phyloP scores from a whole-genome alignment of 1,140 invertebrate genomes.

The Meloidogyne hapla region DNA sequence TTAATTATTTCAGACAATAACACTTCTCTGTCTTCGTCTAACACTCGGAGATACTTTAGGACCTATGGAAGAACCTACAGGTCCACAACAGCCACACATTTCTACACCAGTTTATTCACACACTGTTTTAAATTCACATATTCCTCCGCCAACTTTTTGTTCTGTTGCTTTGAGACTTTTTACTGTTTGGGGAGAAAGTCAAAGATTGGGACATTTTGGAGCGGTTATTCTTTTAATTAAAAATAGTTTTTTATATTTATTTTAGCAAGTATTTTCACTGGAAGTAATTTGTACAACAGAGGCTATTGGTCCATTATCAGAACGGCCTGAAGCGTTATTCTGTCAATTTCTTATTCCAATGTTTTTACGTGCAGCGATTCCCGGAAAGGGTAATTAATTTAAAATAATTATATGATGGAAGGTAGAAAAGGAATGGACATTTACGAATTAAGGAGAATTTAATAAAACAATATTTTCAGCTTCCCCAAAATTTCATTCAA shows the following conservation, averaged over 20 bases:
- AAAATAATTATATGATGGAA: no score
- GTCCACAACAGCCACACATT: slow-evolving; percentile 54
- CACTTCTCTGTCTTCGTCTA: slow-evolving; percentile 64
- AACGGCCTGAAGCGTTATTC: slow-evolving; percentile 88
- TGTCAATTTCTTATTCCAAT: slow-evolving; percentile 93
- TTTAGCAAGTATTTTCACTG: slow-evolving; percentile 70
- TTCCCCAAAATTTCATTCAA: slow-evolving; percentile 79
- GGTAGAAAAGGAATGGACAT: slow-evolving; percentile 15
- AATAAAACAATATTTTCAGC: slow-evolving; percentile 70
- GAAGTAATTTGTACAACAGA: slow-evolving; percentile 89
- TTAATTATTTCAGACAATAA: slow-evolving; percentile 15
- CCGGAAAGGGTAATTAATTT: slow-evolving; percentile 74
- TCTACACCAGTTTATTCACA: slow-evolving; percentile 40
- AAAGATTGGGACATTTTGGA: slow-evolving; percentile 72
- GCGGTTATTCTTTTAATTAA: slow-evolving; percentile 1
- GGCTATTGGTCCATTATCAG: slow-evolving; percentile 80
- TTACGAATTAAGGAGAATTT: no score
- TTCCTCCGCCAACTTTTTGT: slow-evolving; percentile 77
- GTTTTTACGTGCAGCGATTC: slow-evolving; percentile 86
- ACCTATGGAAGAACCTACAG: slow-evolving; percentile 45
- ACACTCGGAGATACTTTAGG: slow-evolving; percentile 35
- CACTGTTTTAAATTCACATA: slow-evolving; percentile 68
- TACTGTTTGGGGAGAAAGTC: slow-evolving; percentile 73
- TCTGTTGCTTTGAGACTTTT: slow-evolving; percentile 87
- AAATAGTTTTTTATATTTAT: slow-evolving; percentile 11